These are phyloP conservation scores for Ancistrus triradiatus DNA, from an alignment of 2,113 vertebrate species.

Conservation along the genomic window DNA sequence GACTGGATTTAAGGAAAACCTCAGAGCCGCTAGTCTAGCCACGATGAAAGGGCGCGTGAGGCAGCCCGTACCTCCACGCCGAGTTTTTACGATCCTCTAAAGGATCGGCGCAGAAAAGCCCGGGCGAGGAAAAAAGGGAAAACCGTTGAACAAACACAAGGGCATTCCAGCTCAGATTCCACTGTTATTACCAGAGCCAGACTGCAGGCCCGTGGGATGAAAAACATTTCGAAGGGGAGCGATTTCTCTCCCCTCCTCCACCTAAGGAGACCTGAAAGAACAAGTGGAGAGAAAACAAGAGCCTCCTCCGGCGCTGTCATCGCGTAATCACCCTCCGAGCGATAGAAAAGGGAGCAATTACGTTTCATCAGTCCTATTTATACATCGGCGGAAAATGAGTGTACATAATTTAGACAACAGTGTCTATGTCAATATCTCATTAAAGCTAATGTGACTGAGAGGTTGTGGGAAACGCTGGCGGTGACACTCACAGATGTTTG, in stretches of 20 bases:
- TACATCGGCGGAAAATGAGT: constrained; percentile 53
- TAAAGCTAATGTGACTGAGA: constrained; percentile 54
- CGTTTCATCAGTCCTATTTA: constrained; percentile 49
- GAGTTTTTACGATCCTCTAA: constrained; percentile 72
- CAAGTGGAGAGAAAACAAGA: constrained; percentile 13
- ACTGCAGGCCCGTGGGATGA: constrained; percentile 10
- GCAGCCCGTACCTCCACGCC: constrained; percentile 59
- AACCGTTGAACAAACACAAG: constrained; percentile 32
- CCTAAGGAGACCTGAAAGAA: constrained; percentile 7
- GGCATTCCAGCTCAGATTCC: constrained; percentile 38
- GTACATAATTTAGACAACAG: constrained; percentile 49
- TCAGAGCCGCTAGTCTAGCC: constrained; percentile 58
- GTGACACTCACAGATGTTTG: constrained; percentile 48
- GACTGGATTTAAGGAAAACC: constrained; percentile 69
- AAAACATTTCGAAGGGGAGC: background rate
- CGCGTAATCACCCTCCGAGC: constrained; percentile 35
- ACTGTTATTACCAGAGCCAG: constrained; percentile 24
- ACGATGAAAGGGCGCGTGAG: constrained; percentile 69
- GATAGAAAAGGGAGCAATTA: constrained; percentile 47
- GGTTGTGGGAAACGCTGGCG: constrained; percentile 42
- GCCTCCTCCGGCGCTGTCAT: constrained; percentile 13
- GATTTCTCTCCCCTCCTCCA: background rate
- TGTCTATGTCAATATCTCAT: constrained; percentile 56
- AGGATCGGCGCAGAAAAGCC: constrained; percentile 63
- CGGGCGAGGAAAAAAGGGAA: constrained; percentile 36